A percentile compares a stretch with the other conserved stretches of the same genome.
Conservation (phyloP, 2,113 vertebrate genomes). For the Varanus komodoensis region DNA sequence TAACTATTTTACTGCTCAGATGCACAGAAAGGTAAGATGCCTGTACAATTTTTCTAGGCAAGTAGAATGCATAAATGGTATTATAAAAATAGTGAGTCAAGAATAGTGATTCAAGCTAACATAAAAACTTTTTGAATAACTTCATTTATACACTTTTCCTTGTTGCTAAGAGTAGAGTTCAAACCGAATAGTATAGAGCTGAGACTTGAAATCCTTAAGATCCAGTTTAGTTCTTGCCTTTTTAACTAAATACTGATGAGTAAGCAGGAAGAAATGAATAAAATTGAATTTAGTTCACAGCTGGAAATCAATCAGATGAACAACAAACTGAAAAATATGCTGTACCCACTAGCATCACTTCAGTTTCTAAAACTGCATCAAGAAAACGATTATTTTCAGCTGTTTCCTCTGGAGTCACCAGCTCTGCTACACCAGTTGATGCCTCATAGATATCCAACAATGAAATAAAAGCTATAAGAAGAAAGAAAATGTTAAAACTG, state of each 20-base stretch:
- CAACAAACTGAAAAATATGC: neutral
- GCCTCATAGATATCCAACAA: constrained; percentile 85
- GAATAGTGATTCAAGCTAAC: neutral
- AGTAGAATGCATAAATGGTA: no score
- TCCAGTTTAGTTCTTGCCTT: constrained; percentile 77
- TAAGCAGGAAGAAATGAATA: constrained; percentile 68
- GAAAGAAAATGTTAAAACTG: constrained; percentile 22
- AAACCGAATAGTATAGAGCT: constrained; percentile 90
- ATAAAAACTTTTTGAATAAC: neutral
- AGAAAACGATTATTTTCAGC: constrained; percentile 81
- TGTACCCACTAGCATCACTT: constrained; percentile 84
- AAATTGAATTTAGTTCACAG: neutral
- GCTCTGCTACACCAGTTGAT: constrained; percentile 80
- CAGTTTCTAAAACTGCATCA: constrained; percentile 80
- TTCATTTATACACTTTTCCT: constrained; percentile 78
- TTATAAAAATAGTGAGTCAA: no score
- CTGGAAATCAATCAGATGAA: neutral
- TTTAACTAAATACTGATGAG: constrained; percentile 82
- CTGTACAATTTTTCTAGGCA: no score
- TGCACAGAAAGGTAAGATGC: no score
- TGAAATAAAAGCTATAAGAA: constrained; percentile 80
- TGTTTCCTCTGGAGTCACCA: constrained; percentile 79
- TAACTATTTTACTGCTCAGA: no score
- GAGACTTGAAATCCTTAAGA: constrained; percentile 78
- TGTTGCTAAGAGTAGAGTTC: constrained; percentile 82